phyloP scores from a whole-genome alignment of 2,888 invertebrate species.

The Sabatieria punctata region DNA sequence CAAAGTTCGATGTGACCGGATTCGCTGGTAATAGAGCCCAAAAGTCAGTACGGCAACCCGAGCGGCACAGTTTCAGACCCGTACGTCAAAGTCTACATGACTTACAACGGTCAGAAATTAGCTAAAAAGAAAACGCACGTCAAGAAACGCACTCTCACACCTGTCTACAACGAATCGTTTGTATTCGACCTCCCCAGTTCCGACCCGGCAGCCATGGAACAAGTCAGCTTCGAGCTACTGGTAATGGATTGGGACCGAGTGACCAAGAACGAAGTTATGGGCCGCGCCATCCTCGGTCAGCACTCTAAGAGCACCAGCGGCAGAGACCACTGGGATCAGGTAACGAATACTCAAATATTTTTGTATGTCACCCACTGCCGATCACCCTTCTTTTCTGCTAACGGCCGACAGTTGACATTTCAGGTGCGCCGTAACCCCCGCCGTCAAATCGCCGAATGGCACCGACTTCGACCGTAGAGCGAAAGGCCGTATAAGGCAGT shows the following conservation, averaged over 20 bases:
- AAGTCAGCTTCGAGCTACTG: slow-evolving; percentile 63
- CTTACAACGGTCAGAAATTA: slow-evolving; percentile 90
- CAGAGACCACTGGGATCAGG: slow-evolving; percentile 90
- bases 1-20: slow-evolving; percentile 65
- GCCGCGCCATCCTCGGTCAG: slow-evolving; percentile 69
- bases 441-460: no score
- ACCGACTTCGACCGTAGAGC: no score
- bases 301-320: slow-evolving; percentile 39
- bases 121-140: slow-evolving; percentile 98
- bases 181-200: slow-evolving; percentile 78
- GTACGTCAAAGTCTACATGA: slow-evolving; percentile 86
- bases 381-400: no score
- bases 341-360: no score
- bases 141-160: slow-evolving; percentile 88
- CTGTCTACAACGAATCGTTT: slow-evolving; percentile 97
- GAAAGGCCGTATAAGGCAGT: no score
- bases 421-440: no score
- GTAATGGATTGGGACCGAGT: slow-evolving; percentile 93
- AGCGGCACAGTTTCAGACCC: slow-evolving; percentile 80
- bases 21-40: slow-evolving; percentile 13
- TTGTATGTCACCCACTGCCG: no score
- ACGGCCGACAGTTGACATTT: no score
- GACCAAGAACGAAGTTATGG: slow-evolving; percentile 96
- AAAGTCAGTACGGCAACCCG: not conserved
- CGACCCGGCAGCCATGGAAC: slow-evolving; percentile 11